Percentiles rank a stretch among this genome's conserved stretches.
Conservation (phyloP, 2,888 invertebrate genomes). For the Parnassius orleans region DNA sequence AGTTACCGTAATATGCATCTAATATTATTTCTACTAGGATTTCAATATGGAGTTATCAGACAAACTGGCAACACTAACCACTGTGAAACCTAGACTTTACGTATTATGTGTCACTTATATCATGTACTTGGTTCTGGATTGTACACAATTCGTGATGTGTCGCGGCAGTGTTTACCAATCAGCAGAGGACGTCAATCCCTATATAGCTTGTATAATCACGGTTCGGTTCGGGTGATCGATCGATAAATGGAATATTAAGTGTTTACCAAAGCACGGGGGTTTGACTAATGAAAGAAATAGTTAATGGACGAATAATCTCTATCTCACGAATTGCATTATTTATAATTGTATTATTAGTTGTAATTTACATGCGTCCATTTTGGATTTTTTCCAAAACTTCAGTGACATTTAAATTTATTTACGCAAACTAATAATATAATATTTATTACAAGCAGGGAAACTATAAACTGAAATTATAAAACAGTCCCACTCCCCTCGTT, state of each 20-base stretch:
- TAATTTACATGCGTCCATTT: too few relatives aligned
- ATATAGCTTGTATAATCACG: constrained; percentile 14
- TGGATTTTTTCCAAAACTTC: too few relatives aligned
- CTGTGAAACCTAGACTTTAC: too few relatives aligned
- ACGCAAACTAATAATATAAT: too few relatives aligned
- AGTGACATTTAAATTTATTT: too few relatives aligned
- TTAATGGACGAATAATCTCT: background rate
- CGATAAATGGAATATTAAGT: constrained; percentile 20
- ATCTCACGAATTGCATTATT: background rate
- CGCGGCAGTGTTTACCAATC: constrained; percentile 9
- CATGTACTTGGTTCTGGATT: background rate
- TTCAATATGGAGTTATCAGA: too few relatives aligned
- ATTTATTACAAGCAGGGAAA: background rate
- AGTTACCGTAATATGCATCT: too few relatives aligned
- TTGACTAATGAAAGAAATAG: constrained; percentile 2
- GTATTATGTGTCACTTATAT: too few relatives aligned
- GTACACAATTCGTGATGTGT: constrained; percentile 14
- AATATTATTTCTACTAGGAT: too few relatives aligned
- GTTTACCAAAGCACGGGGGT: background rate
- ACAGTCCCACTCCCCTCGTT: too few relatives aligned
- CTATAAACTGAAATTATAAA: background rate
- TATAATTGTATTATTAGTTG: background rate
- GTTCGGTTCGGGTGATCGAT: background rate
- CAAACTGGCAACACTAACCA: too few relatives aligned
- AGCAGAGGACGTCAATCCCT: constrained; percentile 14